phyloP scores from a whole-genome alignment of 1,140 invertebrate genomes.

The Goniozus legneri region DNA sequence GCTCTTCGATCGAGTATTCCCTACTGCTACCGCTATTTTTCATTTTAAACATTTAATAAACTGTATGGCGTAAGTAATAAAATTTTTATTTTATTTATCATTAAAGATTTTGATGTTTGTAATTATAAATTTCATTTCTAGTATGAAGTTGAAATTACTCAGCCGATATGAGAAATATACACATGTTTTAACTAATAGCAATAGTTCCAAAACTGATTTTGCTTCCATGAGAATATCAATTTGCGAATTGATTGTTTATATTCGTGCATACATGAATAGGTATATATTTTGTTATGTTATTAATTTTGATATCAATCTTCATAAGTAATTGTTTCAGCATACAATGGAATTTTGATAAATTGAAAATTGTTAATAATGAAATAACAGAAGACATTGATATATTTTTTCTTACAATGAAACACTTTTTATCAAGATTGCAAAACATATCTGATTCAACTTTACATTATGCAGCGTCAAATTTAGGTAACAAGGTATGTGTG shows the following conservation, averaged over 20 bases:
- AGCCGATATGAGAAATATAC: constrained; percentile 32
- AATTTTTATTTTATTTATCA: constrained; percentile 6
- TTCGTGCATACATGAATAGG: constrained; percentile 40
- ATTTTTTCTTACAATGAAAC: constrained; percentile 30
- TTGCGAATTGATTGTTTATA: constrained; percentile 38
- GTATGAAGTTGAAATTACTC: constrained; percentile 41
- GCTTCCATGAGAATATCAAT: constrained; percentile 32
- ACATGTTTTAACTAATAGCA: constrained; percentile 9
- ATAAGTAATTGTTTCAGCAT: constrained; percentile 27
- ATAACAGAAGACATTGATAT: constrained; percentile 33
- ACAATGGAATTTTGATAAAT: constrained; percentile 25
- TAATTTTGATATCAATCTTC: neutral
- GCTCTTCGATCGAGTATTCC: constrained; percentile 33
- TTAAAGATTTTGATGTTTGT: constrained; percentile 2
- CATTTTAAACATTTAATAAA: constrained; percentile 34
- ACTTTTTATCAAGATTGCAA: constrained; percentile 33
- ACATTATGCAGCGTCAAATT: constrained; percentile 41
- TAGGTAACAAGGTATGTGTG: constrained; percentile 44
- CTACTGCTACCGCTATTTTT: constrained; percentile 31
- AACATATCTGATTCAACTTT: constrained; percentile 43
- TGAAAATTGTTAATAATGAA: constrained; percentile 25
- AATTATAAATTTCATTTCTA: constrained; percentile 12
- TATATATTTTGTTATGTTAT: constrained; percentile 9
- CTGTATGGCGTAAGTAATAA: constrained; percentile 40
- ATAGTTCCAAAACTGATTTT: constrained; percentile 30